Evolutionary conservation across 2,797 vertebrate species (phyloP), one percentile per base, ranked within the genome.

Genomic region (Alcedo quadribrachys): DNA sequence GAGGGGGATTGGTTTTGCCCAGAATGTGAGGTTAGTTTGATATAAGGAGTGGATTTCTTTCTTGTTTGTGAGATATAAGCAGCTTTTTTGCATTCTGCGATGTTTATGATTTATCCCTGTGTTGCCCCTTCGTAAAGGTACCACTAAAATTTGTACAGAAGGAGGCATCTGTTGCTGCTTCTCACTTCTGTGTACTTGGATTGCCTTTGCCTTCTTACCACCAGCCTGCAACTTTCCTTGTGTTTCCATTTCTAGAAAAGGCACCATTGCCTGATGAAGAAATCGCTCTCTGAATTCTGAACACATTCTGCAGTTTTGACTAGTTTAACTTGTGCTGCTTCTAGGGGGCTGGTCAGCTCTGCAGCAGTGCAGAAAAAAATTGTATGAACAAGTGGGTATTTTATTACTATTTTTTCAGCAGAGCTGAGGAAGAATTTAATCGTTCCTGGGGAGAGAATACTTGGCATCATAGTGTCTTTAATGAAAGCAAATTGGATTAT

Each of bases 1-100:
- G 98, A 98, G 98, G 99, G 99, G 97, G 99, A 99, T 99, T 99
- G 99, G 99, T 99, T 99, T 99, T 99, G 99, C 98, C 98, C 98
- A 97, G 98, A 98, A 98, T 99, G 98, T 98, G 98, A 99, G 98
- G 98, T 99, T 98, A 98, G 98, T 98, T 96, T 84, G 55, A 48
- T 77, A 16, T 8, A 67, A 92, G 75, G 85, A 89, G 48, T 57
- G n/a, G 27, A 58, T 93, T 94, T 92, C 28, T 85, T 78, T 75
- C 33, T 55, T 76, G 28, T 35, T 60, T 85, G n/a, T 81, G 87
- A 88, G 74, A 82, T 62, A 43, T 8, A 63, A 86, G 21, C 50
- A 63, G 61, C 42, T 61, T 74, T 76, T 74, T 53, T 43, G 63
- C 15, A 2, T 76, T 90, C 30, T 80, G 69, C 58, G 63, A 42